Percentiles rank a stretch among this genome's conserved stretches.
Conservation (phyloP, 2,113 vertebrate genomes). For the Podilymbus podiceps region DNA sequence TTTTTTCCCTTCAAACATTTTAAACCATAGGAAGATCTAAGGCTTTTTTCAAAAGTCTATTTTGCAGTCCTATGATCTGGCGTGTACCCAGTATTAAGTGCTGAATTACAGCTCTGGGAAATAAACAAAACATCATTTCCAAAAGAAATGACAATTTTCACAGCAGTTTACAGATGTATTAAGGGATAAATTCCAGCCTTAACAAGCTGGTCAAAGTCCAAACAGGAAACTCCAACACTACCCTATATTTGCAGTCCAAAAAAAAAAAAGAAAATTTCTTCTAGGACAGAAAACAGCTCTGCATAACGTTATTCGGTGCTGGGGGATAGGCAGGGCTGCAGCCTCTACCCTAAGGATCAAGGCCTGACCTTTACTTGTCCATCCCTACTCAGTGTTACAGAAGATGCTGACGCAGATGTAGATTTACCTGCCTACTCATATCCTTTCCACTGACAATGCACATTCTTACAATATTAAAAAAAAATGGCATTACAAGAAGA, state of each 20-base stretch:
- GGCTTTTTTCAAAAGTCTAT: neutral
- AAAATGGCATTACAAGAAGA: neutral
- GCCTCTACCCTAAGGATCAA: neutral
- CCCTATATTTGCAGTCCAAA: neutral
- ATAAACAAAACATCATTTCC: neutral
- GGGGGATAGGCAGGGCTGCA: neutral
- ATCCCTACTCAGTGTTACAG: neutral
- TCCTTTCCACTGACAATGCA: neutral
- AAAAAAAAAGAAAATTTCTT: neutral
- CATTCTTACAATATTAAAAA: neutral
- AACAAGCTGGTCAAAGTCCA: neutral
- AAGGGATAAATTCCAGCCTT: neutral
- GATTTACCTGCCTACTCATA: neutral
- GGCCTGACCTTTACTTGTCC: neutral
- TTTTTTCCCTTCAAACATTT: neutral
- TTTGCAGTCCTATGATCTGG: neutral
- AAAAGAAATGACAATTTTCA: neutral
- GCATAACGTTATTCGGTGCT: no score
- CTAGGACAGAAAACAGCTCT: neutral
- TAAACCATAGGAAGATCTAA: neutral
- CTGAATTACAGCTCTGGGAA: slow-evolving; percentile 1
- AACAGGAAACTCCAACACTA: neutral
- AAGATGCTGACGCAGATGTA: neutral
- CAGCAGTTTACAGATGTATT: neutral
- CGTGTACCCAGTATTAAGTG: neutral